phyloP scores from a whole-genome alignment of 2,888 invertebrate genomes.

The Nomada fucata region DNA sequence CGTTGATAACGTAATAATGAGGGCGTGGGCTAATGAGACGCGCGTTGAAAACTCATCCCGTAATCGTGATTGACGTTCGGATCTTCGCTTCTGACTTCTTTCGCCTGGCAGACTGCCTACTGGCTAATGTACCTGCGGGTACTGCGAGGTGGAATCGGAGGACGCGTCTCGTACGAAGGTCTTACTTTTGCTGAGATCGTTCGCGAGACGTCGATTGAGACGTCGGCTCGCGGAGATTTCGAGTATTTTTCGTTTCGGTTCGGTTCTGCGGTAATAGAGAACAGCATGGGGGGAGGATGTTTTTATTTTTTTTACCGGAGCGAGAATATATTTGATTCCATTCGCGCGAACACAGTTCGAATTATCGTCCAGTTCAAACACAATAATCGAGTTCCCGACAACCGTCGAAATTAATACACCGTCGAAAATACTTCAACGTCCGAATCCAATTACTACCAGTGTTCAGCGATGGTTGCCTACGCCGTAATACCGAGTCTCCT shows the following conservation, averaged over 20 bases:
- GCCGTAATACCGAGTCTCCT: constrained; percentile 26
- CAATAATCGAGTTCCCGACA: constrained; percentile 9
- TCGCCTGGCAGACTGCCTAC: not conserved
- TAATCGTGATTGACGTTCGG: constrained; percentile 74
- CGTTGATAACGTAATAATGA: constrained; percentile 82
- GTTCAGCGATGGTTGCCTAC: constrained; percentile 16
- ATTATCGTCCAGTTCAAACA: constrained; percentile 16
- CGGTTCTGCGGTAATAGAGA: no score
- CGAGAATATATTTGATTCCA: not conserved
- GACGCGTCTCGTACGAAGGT: no score
- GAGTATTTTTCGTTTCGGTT: no score
- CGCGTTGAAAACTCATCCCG: constrained; percentile 70
- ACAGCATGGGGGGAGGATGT: no score
- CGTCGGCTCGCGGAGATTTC: no score
- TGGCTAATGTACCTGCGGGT: not conserved
- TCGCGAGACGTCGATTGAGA: no score
- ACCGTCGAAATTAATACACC: constrained; percentile 16
- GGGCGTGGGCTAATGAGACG: constrained; percentile 80
- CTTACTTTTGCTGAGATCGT: no score
- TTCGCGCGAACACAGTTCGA: not conserved
- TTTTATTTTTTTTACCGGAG: no score
- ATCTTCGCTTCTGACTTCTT: constrained; percentile 28
- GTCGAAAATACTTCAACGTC: constrained; percentile 21
- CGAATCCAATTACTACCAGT: constrained; percentile 43
- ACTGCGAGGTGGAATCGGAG: not conserved